Base-by-base conservation (phyloP, 2,888 invertebrate genomes). In the Drosophila quinaria region DNA sequence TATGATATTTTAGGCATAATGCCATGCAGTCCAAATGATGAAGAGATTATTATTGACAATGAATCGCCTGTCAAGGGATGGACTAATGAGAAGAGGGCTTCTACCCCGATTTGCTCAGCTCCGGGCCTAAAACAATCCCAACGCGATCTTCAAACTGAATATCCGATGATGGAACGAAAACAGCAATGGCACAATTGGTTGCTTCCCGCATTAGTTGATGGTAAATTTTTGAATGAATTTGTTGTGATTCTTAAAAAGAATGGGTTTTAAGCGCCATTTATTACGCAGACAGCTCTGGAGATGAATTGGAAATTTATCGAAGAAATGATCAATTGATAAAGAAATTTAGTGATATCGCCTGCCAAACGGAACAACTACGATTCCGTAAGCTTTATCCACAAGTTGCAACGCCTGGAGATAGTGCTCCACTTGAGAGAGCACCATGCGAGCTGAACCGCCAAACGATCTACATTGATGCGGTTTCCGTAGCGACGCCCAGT, bases 321-420 rank as follows among this genome's bases (percentile, higher is more conserved):
- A 64, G 42, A 19, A 44, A 25, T 5, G 33, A n/a, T 5, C 17
- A 22, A n/a, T n/a, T 37, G 11, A 9, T 15, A 9, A 47, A 17
- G 8, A 9, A 31, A 15, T n/a, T 22, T 10, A 13, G 39, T 10
- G 25, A 62, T 6, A 44, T 39, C 0, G 76, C 51, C 9, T 70
- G 70, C 22, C 86, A 86, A 60, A 86, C 86, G 11, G 82, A 88
- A 10, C 84, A 80, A 52, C 85, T 78, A 1, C 84, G 69, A 5
- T 52, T 49, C 0, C 65, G 49, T 1, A 66, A 49, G 31, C 55
- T 39, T 5, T 13, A 19, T 8, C 19, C 10, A 0, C 1, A 17
- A 11, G 41, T 35, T 0, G 8, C 6, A 41, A 29, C 22, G 6
- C 10, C 44, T 5, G 59, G 19, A 13, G 65, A 69, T 42, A 19